phyloP scores from a whole-genome alignment of 2,113 vertebrate genomes.

The Zosterops lateralis region DNA sequence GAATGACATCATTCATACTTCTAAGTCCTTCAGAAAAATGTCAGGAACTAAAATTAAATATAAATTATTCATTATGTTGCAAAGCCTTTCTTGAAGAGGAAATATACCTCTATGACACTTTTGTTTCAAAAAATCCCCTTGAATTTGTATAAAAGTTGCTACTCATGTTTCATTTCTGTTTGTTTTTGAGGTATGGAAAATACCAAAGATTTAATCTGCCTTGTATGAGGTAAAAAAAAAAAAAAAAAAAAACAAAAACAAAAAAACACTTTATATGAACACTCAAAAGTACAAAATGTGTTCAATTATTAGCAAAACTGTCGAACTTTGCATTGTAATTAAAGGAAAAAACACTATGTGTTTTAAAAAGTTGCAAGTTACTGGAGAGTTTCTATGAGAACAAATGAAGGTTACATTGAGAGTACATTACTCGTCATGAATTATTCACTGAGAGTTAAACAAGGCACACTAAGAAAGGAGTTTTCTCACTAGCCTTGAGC shows the following conservation, averaged over 20 bases:
- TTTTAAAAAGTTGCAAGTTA: not conserved
- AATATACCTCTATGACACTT: not conserved
- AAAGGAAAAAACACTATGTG: not conserved
- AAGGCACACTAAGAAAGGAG: not conserved
- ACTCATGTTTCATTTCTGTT: not conserved
- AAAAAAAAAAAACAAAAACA: not conserved
- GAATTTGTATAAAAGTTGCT: not conserved
- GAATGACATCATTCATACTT: not conserved
- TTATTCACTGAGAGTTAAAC: conserved; percentile 27
- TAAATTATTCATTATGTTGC: not conserved
- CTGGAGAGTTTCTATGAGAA: not conserved
- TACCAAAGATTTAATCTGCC: not conserved
- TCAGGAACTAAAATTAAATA: not conserved
- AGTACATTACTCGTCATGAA: conserved; percentile 16
- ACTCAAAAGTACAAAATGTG: not conserved
- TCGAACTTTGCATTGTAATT: not conserved
- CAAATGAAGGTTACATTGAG: conserved; percentile 29
- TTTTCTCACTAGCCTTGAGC: not conserved
- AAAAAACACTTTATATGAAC: not conserved
- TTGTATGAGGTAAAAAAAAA: not conserved
- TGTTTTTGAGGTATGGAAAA: not conserved
- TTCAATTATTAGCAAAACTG: not conserved
- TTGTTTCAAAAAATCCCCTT: not conserved
- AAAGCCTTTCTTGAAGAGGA: not conserved
- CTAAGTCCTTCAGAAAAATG: not conserved